Evolutionary conservation across 2,113 vertebrate species (phyloP), one percentile per base, ranked within the genome.

Genomic region (Chloebia gouldiae): DNA sequence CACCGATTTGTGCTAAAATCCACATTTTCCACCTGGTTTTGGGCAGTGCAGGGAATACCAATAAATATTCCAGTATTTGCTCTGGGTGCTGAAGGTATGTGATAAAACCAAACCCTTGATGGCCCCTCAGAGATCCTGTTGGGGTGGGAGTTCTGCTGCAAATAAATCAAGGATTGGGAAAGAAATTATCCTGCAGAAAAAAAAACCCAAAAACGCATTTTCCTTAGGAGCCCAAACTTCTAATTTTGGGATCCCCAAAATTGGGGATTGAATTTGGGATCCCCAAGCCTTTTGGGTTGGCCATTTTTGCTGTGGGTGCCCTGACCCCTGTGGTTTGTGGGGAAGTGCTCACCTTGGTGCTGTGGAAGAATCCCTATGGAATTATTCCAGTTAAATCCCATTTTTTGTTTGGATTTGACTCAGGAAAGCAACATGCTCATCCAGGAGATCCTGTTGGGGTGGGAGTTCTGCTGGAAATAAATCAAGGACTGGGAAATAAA

Each of bases 31-130:
- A 9, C 33, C 35, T 33, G 22, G 5, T 80, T 50, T 35, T 3
- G 39, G 19, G 30, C 9, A 1, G 9, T 13, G 10, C 37, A 9
- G 31, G 24, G 28, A 75, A 25, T 16, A 27, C 25, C 15, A 33
- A 0, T 13, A 7, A 44, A 5, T 51, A 59, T 40, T 44, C n/a
- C 68, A 35, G 1, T 8, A 5, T 30, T 45, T 2, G 3, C 35
- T 45, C 9, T 25, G 27, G 8, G 11, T 39, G 1, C n/a, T 23
- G 45, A 18, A 35, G n/a, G 30, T 28, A 7, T 45, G 1, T 10
- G 65, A 1, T 39, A 4, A 51, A 57, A 33, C 47, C 25, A 37
- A 69, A 10, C 17, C 49, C 45, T 73, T 33, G 31, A 1, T 51
- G 64, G 5, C 39, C 35, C 47, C n/a, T 45, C 27, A 24, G 37